Base-by-base conservation (phyloP, 2,113 vertebrate genomes). In the Siniperca knerii region DNA sequence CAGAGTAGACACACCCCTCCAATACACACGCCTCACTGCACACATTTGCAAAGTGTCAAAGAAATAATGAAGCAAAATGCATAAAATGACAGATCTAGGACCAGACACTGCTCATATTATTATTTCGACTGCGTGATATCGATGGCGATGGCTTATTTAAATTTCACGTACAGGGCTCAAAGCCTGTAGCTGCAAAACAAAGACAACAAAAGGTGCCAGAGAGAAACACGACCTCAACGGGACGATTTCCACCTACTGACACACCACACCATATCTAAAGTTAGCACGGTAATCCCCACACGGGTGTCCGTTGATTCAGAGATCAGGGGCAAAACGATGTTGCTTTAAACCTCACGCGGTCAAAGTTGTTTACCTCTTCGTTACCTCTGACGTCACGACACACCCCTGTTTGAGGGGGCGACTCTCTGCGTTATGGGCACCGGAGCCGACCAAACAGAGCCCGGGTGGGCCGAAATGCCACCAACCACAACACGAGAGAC, bases 281-380 rank as follows among this genome's bases (percentile, higher is more conserved):
- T 55, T 42, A 25, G 75, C 40, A 6, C 64, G 15, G 77, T 79
- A 12, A 86, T 83, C 74, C 81, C 57, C 60, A 23, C 82, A 21
- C 60, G 75, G 58, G 70, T 62, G 67, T 55, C 73, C 23, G 42
- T 48, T 54, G 81, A 85, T 76, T 82, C 90, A 48, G 66, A 69
- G 68, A 82, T 87, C 84, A 79, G 68, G 44, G 62, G 79, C 33
- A 61, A 80, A 85, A 88, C 84, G 54, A 62, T 92, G 93, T 94
- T 84, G 92, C 94, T 94, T 95, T 95, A 95, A 94, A 91, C 85
- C 95, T 96, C 95, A 95, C 95, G 94, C 95, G 95, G 94, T 95
- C 94, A 93, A 93, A 95, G 94, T 95, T 96, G 95, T 96, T 96
- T 96, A 96, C 96, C 94, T 96, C 95, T 93, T 93, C 89, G 92